Base-by-base conservation (phyloP, 2,888 invertebrate genomes). In the Brachyopa scutellaris region DNA sequence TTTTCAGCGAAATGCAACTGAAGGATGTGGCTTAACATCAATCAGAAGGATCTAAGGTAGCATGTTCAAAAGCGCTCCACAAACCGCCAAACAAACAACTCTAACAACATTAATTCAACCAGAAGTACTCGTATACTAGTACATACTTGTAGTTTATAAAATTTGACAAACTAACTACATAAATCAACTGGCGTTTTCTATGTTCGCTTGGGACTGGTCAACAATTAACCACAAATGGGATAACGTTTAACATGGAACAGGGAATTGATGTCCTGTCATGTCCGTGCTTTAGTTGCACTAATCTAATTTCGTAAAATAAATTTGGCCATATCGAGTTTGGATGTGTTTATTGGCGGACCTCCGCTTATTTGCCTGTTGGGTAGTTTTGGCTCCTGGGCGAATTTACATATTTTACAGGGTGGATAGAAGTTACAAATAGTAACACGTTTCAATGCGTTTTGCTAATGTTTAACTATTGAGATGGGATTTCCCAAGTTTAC, bases 221-320 rank as follows among this genome's bases (percentile, higher is more conserved):
- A 36, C 42, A 45, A 45, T 67, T 45, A 26, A 67, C 55, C 45
- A 66, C 55, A 55, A 55, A 55, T 45, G 15, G 55, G 55, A 36
- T 45, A 57, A 45, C 55, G 23, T 36, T 57, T 45, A 21, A 29
- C 36, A 2, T 51, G 51, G 23, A 33, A 53, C 33, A 26, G n/a
- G 42, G n/a, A 36, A 72, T 53, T 53, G 51, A 62, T 72, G 72
- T 62, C 26, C 42, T 72, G 72, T 45, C 51, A 26, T 17, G 42
- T 62, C 49, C 57, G 69, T 38, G 19, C 38, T 29, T 38, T 17
- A 45, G 45, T 21, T 49, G 21, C 21, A 38, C 13, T 42, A 40
- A 31, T 61, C 61, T 61, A 72, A 51, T 42, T 72, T 29, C 31
- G 15, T 17, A 11, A 51, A 53, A 62, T 53, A 47, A 61, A 51